Percentiles rank a stretch among this genome's conserved stretches.
Conservation (phyloP, 1,140 invertebrate genomes). For the Bathynomus jamesi region DNA sequence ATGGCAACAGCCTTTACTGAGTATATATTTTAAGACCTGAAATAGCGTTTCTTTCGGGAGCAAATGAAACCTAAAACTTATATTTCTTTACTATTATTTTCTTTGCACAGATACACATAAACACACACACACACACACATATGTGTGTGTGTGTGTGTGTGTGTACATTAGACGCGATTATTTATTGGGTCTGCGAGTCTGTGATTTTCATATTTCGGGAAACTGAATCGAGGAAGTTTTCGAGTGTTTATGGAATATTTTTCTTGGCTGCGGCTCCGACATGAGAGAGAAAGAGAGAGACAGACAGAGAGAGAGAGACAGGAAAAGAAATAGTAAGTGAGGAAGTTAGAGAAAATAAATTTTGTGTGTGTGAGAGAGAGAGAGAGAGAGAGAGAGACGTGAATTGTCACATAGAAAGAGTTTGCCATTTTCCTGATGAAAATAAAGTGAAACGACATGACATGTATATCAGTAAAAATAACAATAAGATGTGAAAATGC, state of each 20-base stretch:
- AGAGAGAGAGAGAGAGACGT: not conserved
- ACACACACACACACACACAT: too few species aligned
- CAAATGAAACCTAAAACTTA: not conserved
- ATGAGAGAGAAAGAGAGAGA: not conserved
- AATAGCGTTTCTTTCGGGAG: not conserved
- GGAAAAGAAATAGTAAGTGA: not conserved
- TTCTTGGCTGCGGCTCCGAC: not conserved
- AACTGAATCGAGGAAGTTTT: too few species aligned
- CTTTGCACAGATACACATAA: not conserved
- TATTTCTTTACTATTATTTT: not conserved
- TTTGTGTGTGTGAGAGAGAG: not conserved
- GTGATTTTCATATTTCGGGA: too few species aligned
- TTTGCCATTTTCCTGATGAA: too few species aligned
- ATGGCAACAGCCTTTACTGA: not conserved
- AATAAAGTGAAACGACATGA: too few species aligned
- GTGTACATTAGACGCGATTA: too few species aligned
- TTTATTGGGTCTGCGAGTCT: too few species aligned
- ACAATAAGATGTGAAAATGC: too few species aligned
- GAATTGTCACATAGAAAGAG: not conserved
- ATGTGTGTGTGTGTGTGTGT: not conserved
- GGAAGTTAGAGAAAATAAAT: not conserved
- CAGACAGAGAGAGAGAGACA: not conserved
- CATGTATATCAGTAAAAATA: too few species aligned
- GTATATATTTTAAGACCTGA: not conserved
- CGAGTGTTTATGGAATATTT: too few species aligned